These are phyloP conservation scores for Petrocephalus microphthalmus DNA, from an alignment of 2,113 vertebrate species.

Conservation along the genomic window DNA sequence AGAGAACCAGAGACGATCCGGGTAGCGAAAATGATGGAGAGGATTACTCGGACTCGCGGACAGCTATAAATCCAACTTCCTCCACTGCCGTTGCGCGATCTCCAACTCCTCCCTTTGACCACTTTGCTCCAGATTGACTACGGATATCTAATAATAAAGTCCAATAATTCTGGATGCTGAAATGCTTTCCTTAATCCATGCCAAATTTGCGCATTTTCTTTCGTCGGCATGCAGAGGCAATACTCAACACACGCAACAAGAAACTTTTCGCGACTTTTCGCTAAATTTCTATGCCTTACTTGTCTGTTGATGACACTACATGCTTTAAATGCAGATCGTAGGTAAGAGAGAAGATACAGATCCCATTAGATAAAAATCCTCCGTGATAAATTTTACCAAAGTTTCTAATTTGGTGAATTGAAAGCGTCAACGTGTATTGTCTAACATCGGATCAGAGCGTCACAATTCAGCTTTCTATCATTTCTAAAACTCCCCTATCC, in stretches of 20 bases:
- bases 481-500: constrained; percentile 25
- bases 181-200: not conserved
- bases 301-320: not conserved
- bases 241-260: not conserved
- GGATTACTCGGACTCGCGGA: not conserved
- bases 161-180: constrained; percentile 5
- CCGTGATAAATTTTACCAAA: not conserved
- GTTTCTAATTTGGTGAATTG: not conserved
- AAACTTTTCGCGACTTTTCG: constrained; percentile 1
- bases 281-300: not conserved
- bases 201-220: not conserved
- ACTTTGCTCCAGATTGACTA: constrained; percentile 8
- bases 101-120: constrained; percentile 7
- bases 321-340: not conserved
- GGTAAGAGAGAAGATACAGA: not conserved
- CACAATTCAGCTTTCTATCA: constrained; percentile 5
- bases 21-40: constrained; percentile 1
- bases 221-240: not conserved
- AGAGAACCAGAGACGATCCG: not conserved
- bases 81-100: not conserved
- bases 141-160: constrained; percentile 8
- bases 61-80: not conserved
- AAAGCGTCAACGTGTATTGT: not conserved
- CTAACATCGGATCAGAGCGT: not conserved
- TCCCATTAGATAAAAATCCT: not conserved